These are phyloP conservation scores for Dendrocincla tyrannina DNA, from an alignment of 2,797 vertebrate species.

Conservation along the genomic window DNA sequence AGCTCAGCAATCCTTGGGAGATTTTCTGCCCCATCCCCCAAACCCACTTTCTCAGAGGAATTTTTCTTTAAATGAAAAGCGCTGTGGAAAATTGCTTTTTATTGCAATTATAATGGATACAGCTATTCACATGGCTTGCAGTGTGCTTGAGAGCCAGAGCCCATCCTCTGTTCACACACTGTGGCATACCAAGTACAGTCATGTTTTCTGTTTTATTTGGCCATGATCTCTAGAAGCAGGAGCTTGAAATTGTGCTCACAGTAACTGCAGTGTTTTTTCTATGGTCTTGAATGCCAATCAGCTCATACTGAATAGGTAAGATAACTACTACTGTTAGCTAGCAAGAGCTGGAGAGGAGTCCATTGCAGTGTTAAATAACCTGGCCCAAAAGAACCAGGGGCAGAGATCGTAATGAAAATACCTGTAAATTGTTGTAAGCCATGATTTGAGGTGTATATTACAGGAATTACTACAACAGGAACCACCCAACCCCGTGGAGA, in stretches of 20 bases:
- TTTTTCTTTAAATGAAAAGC: background rate
- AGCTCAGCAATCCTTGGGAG: background rate
- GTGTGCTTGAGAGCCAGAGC: background rate
- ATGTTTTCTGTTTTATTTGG: constrained; percentile 12
- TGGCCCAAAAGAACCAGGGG: background rate
- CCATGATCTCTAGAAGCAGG: background rate
- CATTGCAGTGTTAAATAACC: background rate
- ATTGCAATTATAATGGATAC: background rate
- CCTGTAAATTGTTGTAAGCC: background rate
- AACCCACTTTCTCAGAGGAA: background rate
- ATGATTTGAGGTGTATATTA: background rate
- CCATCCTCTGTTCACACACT: background rate
- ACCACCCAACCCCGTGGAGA: background rate
- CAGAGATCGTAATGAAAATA: background rate
- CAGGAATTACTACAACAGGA: background rate
- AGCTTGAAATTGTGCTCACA: background rate
- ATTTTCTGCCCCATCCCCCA: fast-evolving
- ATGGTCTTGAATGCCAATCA: background rate
- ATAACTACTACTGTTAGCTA: background rate
- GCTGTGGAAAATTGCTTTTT: constrained; percentile 33
- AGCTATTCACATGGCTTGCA: background rate
- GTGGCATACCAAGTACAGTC: background rate
- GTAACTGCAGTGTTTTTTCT: background rate
- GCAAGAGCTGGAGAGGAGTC: background rate
- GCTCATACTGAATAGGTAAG: background rate